Conservation (phyloP, 2,113 vertebrate genomes). For the Spea multiplicata region DNA sequence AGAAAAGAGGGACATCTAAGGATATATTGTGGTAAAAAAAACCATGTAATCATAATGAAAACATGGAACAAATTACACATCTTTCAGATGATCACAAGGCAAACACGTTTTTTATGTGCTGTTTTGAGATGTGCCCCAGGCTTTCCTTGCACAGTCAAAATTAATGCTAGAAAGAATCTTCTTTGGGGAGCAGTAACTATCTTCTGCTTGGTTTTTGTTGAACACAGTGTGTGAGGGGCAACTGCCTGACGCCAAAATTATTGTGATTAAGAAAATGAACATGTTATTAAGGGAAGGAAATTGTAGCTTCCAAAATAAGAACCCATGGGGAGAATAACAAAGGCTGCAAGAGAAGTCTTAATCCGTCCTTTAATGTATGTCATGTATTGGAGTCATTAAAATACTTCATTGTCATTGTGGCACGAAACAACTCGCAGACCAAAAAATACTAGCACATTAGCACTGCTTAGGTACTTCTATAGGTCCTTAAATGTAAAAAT, state of each 20-base stretch:
- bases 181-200: conserved; percentile 20
- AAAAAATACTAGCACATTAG: background rate
- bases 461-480: no score
- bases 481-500: no score
- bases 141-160: conserved; percentile 24
- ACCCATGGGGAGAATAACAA: conserved; percentile 26
- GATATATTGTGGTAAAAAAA: conserved; percentile 21
- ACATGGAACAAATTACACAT: conserved; percentile 17
- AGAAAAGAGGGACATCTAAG: background rate
- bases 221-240: conserved; percentile 29
- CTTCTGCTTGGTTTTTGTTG: conserved; percentile 34
- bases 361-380: conserved; percentile 31
- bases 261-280: conserved; percentile 43
- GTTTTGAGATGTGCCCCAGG: conserved; percentile 26
- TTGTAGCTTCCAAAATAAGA: conserved; percentile 46
- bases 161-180: conserved; percentile 6
- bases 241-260: conserved; percentile 34
- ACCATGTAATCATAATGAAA: conserved; percentile 13
- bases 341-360: conserved; percentile 21
- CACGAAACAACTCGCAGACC: background rate
- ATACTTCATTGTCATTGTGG: conserved; percentile 28
- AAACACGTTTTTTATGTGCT: conserved; percentile 11
- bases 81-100: conserved; percentile 31
- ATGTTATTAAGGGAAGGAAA: conserved; percentile 43
- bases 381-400: conserved; percentile 20